Evolutionary conservation across 35 echinoderm and acorn worm genomes (phyloP).

Genomic region (Strongylocentrotus purpuratus): DNA sequence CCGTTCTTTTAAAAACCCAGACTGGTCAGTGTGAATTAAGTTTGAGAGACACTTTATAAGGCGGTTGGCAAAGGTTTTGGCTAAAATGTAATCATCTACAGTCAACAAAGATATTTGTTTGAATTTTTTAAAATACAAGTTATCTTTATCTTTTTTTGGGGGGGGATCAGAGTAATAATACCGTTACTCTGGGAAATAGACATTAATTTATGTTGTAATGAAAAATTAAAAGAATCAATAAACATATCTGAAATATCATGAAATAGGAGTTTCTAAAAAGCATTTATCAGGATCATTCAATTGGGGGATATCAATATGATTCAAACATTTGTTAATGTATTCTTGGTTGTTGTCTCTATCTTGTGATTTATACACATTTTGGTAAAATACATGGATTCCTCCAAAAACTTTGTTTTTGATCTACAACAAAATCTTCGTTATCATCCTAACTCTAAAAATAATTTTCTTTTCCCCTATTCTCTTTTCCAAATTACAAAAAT

Average conservation of each 20-base stretch:
- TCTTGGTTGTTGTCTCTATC: too few species aligned
- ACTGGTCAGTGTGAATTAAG: too few species aligned
- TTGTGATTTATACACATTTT: too few species aligned
- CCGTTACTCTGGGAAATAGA: too few species aligned
- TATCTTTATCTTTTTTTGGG: too few species aligned
- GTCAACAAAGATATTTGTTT: not conserved
- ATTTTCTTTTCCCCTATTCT: not conserved
- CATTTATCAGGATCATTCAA: not conserved
- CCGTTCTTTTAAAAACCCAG: too few species aligned
- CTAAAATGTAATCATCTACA: not conserved
- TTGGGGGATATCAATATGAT: not conserved
- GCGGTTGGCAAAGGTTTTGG: not conserved
- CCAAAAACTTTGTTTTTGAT: not conserved
- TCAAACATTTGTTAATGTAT: not conserved
- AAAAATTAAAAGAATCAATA: too few species aligned
- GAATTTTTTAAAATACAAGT: not conserved
- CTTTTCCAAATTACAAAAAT: slow-evolving; percentile 15
- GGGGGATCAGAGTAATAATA: too few species aligned
- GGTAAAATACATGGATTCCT: not conserved
- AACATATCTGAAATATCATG: not conserved
- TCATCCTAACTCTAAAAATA: not conserved
- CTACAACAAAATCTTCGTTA: not conserved
- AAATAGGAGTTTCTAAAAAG: not conserved
- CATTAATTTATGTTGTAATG: too few species aligned
- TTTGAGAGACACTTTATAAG: not conserved